A percentile compares a stretch with the other conserved stretches of the same genome.
Conservation (phyloP, 2,888 invertebrate genomes). For the Limnephilus marmoratus region DNA sequence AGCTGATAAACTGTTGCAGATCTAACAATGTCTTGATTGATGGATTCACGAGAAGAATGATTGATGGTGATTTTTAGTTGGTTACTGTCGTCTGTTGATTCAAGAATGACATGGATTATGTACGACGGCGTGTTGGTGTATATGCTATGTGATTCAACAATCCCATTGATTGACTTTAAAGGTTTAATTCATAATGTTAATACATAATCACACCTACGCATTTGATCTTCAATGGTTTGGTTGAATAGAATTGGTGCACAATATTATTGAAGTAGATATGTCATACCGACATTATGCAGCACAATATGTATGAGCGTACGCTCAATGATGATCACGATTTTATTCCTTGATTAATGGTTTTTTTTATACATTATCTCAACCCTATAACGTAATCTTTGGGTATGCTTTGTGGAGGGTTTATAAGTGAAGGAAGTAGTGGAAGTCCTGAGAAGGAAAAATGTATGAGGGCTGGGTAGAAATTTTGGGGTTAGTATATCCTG, state of each 20-base stretch:
- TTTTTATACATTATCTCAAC: too few relatives aligned
- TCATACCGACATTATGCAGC: neutral
- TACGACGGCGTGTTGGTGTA: neutral
- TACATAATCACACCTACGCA: neutral
- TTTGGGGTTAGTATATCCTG: too few relatives aligned
- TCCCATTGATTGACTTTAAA: constrained; percentile 5
- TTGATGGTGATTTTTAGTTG: neutral
- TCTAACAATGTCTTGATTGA: constrained; percentile 29
- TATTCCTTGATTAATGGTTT: neutral
- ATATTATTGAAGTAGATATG: neutral
- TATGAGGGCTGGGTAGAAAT: too few relatives aligned
- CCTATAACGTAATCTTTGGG: too few relatives aligned
- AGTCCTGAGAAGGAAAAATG: too few relatives aligned
- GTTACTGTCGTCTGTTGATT: constrained; percentile 14
- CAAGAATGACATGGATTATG: neutral
- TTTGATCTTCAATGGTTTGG: neutral
- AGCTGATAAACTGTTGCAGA: constrained; percentile 23
- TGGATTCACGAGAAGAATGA: constrained; percentile 24
- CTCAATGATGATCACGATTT: neutral
- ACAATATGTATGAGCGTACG: neutral
- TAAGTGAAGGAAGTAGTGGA: too few relatives aligned
- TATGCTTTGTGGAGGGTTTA: too few relatives aligned
- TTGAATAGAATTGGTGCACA: neutral
- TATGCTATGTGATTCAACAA: neutral
- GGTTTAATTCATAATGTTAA: neutral